Evolutionary conservation across 2,888 invertebrate genomes (phyloP).

Genomic region (Mycogona germanica): DNA sequence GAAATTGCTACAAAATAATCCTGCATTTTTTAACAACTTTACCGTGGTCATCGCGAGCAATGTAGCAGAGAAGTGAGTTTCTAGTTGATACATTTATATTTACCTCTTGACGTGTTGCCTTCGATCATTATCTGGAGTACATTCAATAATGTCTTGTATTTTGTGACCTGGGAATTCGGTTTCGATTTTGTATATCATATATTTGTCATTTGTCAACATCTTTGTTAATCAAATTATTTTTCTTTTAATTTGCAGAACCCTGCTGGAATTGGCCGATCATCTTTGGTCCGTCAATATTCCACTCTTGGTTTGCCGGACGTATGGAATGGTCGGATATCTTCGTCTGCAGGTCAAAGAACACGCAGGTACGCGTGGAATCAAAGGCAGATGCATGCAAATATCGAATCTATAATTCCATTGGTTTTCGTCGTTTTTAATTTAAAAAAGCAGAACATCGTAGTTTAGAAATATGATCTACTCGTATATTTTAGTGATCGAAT

Average conservation of each 20-base stretch:
- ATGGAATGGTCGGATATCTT: slow-evolving; percentile 85
- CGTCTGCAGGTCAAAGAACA: slow-evolving; percentile 56
- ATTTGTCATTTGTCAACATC: neutral
- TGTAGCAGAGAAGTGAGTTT: slow-evolving; percentile 49
- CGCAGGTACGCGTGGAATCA: slow-evolving; percentile 28
- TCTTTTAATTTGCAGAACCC: slow-evolving; percentile 40
- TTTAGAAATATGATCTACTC: slow-evolving; percentile 13
- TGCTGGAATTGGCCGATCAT: slow-evolving; percentile 58
- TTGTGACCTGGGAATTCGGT: too few relatives aligned
- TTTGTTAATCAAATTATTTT: slow-evolving; percentile 6
- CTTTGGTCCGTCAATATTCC: slow-evolving; percentile 80
- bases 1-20: slow-evolving; percentile 67
- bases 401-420: slow-evolving; percentile 2
- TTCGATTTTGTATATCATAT: neutral
- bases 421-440: neutral
- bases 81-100: neutral
- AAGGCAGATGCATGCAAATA: neutral
- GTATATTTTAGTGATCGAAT: slow-evolving; percentile 58
- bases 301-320: slow-evolving; percentile 69
- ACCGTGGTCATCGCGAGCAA: slow-evolving; percentile 72
- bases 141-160: neutral
- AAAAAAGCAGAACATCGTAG: neutral
- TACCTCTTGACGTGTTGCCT: neutral
- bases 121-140: neutral
- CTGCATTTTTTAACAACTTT: slow-evolving; percentile 77